Evolutionary conservation across 1,140 invertebrate species (phyloP).

Genomic region (Steinernema feltiae): DNA sequence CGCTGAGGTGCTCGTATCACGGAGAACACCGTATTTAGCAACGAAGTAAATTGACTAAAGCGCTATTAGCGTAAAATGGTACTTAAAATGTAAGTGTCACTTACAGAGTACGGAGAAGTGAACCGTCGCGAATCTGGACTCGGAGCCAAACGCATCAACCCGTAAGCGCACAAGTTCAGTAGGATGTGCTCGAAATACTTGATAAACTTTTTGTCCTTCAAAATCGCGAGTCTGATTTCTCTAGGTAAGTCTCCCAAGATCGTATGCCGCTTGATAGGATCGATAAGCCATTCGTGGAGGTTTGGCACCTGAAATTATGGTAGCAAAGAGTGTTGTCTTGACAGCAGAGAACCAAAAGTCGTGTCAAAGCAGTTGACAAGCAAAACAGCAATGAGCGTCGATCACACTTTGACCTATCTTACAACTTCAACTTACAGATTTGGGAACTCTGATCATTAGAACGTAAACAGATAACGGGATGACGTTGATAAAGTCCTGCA

Average conservation of each 20-base stretch:
- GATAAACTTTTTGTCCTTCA: conserved; percentile 29
- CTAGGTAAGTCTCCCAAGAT: conserved; percentile 37
- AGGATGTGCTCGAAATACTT: conserved; percentile 27
- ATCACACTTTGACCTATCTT: too few species aligned
- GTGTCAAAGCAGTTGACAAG: too few species aligned
- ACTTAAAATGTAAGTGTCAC: conserved; percentile 11
- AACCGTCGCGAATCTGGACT: conserved; percentile 20
- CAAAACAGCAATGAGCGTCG: too few species aligned
- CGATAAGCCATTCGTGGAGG: conserved; percentile 25
- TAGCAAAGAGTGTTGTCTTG: too few species aligned
- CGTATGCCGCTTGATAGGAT: conserved; percentile 37
- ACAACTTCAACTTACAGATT: conserved; percentile 32
- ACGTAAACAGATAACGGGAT: conserved; percentile 41
- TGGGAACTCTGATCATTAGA: conserved; percentile 25
- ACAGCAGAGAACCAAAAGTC: too few species aligned
- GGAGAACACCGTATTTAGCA: conserved; percentile 18
- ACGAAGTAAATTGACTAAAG: conserved; percentile 31
- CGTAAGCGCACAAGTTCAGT: conserved; percentile 21
- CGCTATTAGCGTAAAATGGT: too few species aligned
- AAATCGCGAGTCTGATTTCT: conserved; percentile 17
- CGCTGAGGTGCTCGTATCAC: conserved; percentile 41
- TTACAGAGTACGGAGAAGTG: conserved; percentile 12
- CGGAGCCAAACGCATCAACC: conserved; percentile 17
- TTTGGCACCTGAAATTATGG: neutral
- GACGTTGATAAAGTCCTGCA: conserved; percentile 34